Conservation (phyloP, 2,888 invertebrate species). For the Drosophila mayaguana region DNA sequence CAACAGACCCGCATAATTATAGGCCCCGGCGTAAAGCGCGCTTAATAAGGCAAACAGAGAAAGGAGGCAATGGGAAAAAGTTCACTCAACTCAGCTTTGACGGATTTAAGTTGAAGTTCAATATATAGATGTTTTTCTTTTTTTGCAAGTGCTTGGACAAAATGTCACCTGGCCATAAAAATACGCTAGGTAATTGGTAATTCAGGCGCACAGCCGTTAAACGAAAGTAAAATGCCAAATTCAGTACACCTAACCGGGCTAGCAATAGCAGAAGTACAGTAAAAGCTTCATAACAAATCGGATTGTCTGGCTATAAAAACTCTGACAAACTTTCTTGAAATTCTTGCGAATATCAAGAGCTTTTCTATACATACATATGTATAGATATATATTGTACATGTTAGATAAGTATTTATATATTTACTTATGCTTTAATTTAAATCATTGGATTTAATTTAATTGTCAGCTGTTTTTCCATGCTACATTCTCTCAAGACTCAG, state of each 20-base stretch:
- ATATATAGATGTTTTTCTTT: conserved; percentile 1
- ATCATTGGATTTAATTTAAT: not conserved
- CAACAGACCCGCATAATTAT: conserved; percentile 51
- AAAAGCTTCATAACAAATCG: conserved; percentile 2
- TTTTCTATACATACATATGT: not conserved
- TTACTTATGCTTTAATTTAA: not conserved
- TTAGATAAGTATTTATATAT: not conserved
- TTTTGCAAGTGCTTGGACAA: conserved; percentile 30
- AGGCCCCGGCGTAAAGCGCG: conserved; percentile 15
- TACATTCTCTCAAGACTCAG: not conserved
- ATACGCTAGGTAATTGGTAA: conserved; percentile 37
- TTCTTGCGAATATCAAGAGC: not conserved
- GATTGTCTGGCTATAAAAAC: not conserved
- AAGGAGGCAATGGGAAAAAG: conserved; percentile 49
- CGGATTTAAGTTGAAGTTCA: conserved; percentile 15
- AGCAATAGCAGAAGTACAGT: not conserved
- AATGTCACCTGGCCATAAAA: conserved; percentile 52
- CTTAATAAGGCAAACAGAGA: conserved; percentile 53
- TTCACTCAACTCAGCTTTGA: conserved; percentile 68
- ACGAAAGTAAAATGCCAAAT: conserved; percentile 45
- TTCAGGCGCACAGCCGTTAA: conserved; percentile 20
- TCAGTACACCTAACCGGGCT: not conserved
- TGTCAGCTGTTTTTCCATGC: not conserved
- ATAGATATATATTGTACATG: not conserved
- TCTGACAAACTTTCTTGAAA: not conserved